Evolutionary conservation across 2,888 invertebrate genomes (phyloP).

Genomic region (Caenorhabditis afra): DNA sequence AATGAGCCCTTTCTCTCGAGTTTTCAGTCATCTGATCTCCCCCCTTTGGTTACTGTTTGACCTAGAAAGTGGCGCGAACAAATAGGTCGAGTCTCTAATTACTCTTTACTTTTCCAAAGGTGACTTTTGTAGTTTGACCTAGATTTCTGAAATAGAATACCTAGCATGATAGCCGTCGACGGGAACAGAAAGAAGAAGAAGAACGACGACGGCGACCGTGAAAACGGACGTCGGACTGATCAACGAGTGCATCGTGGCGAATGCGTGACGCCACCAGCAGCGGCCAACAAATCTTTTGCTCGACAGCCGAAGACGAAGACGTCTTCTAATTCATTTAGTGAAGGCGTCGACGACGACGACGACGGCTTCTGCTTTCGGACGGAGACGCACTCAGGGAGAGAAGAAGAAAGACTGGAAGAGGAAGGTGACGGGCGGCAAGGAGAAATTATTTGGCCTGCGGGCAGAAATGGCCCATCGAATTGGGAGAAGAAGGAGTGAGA

Average conservation of each 20-base stretch:
- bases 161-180: slow-evolving; percentile 46
- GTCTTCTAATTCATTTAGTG: slow-evolving; percentile 55
- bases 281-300: slow-evolving; percentile 17
- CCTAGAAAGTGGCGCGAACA: not conserved
- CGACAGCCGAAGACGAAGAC: slow-evolving; percentile 9
- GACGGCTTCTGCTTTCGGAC: not conserved
- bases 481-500: slow-evolving; percentile 38
- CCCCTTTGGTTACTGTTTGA: slow-evolving; percentile 20
- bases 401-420: slow-evolving; percentile 26
- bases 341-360: slow-evolving; percentile 9
- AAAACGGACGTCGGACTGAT: slow-evolving; percentile 18
- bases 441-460: slow-evolving; percentile 56
- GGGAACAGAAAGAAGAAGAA: not conserved
- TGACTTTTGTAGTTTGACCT: too few relatives aligned
- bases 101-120: not conserved
- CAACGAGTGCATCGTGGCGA: slow-evolving; percentile 36
- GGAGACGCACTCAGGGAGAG: slow-evolving; percentile 14
- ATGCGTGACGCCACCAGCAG: slow-evolving; percentile 14
- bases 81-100: not conserved
- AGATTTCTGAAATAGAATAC: slow-evolving; percentile 15
- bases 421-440: slow-evolving; percentile 10
- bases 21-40: not conserved
- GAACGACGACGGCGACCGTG: not conserved
- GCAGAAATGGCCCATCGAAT: slow-evolving; percentile 43
- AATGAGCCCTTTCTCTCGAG: not conserved